Conservation (phyloP, 2,113 vertebrate genomes). For the Glaucidium brasilianum region DNA sequence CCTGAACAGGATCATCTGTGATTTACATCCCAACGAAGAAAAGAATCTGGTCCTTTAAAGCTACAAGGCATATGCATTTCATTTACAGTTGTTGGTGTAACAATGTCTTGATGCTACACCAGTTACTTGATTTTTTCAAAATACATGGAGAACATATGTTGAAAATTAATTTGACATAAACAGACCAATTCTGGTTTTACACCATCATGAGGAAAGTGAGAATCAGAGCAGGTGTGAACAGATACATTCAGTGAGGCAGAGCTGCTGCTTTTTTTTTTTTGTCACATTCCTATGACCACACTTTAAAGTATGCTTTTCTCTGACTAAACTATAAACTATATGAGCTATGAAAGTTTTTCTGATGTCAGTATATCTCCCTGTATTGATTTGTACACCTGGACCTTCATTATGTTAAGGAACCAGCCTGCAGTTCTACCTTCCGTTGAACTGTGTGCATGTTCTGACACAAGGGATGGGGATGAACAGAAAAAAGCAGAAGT, state of each 20-base stretch:
- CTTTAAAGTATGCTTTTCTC: neutral
- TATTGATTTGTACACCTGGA: neutral
- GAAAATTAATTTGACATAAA: neutral
- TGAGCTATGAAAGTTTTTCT: neutral
- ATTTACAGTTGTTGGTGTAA: neutral
- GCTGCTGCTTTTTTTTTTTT: neutral
- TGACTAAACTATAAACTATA: neutral
- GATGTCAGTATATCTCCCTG: neutral
- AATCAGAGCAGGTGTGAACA: neutral
- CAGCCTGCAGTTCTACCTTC: neutral
- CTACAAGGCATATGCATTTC: neutral
- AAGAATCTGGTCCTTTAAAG: neutral
- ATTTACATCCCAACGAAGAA: neutral
- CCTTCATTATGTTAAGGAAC: neutral
- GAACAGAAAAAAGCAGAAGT: neutral
- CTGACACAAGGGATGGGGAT: neutral
- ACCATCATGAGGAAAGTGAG: neutral
- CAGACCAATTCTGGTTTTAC: neutral
- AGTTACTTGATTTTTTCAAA: neutral
- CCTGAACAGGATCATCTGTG: neutral
- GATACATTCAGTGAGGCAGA: neutral
- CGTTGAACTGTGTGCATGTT: neutral
- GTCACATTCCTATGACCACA: neutral
- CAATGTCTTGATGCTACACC: neutral
- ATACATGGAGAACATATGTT: neutral